These are phyloP conservation scores for Urechis unicinctus DNA, from an alignment of 2,888 invertebrate species.

Conservation along the genomic window DNA sequence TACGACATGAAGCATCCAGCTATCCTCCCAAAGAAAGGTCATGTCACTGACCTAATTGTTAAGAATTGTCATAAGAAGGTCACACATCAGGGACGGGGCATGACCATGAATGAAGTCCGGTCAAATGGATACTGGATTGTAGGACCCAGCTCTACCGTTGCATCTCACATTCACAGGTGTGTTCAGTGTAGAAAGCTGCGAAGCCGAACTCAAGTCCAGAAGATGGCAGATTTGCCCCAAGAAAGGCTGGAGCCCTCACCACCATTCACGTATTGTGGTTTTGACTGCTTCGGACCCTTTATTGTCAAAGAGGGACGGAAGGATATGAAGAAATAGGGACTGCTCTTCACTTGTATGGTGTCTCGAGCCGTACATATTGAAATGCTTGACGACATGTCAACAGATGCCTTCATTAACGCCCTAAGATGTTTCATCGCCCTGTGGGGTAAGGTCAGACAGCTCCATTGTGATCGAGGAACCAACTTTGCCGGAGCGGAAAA, in stretches of 20 bases:
- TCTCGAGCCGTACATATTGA: slow-evolving; percentile 37
- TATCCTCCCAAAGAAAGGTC: too few relatives aligned
- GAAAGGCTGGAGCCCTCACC: slow-evolving; percentile 6
- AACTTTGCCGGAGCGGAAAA: slow-evolving; percentile 10
- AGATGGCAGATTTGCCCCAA: slow-evolving; percentile 16
- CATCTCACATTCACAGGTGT: slow-evolving; percentile 4
- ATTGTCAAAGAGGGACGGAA: slow-evolving; percentile 26
- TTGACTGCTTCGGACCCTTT: slow-evolving; percentile 34
- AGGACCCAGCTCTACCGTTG: background rate
- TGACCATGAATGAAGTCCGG: slow-evolving; percentile 6
- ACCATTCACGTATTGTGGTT: slow-evolving; percentile 4
- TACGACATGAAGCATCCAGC: too few relatives aligned
- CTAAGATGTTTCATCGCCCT: slow-evolving; percentile 17
- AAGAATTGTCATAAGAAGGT: slow-evolving; percentile 1
- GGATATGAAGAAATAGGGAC: slow-evolving; percentile 30
- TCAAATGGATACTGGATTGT: slow-evolving; percentile 6
- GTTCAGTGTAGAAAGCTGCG: slow-evolving; percentile 6
- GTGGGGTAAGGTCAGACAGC: slow-evolving; percentile 10
- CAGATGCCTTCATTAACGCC: slow-evolving; percentile 22
- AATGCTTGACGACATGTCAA: slow-evolving; percentile 14
- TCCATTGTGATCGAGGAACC: slow-evolving; percentile 3
- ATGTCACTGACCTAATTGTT: slow-evolving; percentile 13
- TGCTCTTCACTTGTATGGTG: slow-evolving; percentile 34
- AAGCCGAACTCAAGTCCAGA: slow-evolving; percentile 3
- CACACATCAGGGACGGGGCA: slow-evolving; percentile 7